phyloP scores from a whole-genome alignment of 2,888 invertebrate species.

The Pegoplata infirma region DNA sequence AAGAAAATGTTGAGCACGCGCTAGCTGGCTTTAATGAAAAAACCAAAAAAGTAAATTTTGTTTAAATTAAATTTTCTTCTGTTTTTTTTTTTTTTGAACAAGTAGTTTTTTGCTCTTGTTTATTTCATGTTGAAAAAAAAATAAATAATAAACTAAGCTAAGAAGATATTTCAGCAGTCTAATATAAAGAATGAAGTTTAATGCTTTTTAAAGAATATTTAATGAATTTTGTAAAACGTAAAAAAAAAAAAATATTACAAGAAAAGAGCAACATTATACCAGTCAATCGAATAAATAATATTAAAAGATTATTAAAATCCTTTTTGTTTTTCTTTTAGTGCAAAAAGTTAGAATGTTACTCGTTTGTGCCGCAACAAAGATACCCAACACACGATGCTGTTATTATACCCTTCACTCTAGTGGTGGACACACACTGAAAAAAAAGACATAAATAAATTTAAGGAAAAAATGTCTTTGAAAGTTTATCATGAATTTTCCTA shows the following conservation, averaged over 20 bases:
- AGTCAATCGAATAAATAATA: not conserved
- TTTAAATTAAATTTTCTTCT: not conserved
- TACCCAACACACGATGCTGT: too few relatives aligned
- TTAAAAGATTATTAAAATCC: not conserved
- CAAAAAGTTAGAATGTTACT: too few relatives aligned
- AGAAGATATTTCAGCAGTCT: not conserved
- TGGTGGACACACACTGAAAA: too few relatives aligned
- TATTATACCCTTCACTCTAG: too few relatives aligned
- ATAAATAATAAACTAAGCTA: not conserved
- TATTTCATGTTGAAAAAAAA: not conserved
- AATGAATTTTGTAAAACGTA: not conserved
- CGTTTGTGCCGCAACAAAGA: too few relatives aligned
- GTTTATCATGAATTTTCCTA: too few relatives aligned
- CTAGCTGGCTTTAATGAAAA: conserved; percentile 13
- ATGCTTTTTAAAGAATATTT: not conserved
- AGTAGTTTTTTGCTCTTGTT: too few relatives aligned
- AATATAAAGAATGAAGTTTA: not conserved
- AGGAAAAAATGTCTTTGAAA: too few relatives aligned
- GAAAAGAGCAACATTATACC: not conserved
- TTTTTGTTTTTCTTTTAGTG: not conserved
- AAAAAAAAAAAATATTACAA: not conserved
- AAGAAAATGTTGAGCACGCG: conserved; percentile 20
- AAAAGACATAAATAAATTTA: too few relatives aligned
- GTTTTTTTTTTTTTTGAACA: not conserved
- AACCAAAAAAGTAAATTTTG: not conserved